Evolutionary conservation across 2,113 vertebrate species (phyloP).

Genomic region (Malurus alboscapulatus): DNA sequence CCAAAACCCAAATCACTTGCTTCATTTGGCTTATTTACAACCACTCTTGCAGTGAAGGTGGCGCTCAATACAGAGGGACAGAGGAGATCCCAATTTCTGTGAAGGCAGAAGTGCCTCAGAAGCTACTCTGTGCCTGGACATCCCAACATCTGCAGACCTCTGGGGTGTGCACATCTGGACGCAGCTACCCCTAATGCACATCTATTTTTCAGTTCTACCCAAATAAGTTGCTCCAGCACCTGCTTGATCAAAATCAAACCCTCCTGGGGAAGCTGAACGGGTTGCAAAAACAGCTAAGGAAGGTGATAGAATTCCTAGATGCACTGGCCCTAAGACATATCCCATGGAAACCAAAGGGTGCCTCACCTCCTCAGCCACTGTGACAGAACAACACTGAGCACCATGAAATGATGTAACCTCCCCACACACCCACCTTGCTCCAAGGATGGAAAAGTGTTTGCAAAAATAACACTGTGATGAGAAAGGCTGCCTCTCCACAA

Average conservation of each 20-base stretch:
- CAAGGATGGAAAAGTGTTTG: not conserved
- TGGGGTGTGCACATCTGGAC: not conserved
- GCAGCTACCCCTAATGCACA: constrained; percentile 26
- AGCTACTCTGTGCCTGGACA: not conserved
- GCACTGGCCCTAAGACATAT: not conserved
- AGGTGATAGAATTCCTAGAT: not conserved
- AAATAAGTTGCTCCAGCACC: not conserved
- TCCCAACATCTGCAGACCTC: not conserved
- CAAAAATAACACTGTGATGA: not conserved
- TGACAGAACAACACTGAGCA: not conserved
- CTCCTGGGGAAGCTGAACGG: not conserved
- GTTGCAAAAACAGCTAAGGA: not conserved
- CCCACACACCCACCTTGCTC: not conserved
- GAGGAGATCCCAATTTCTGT: not conserved
- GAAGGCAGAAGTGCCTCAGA: not conserved
- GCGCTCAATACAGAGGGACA: not conserved
- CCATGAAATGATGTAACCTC: rapidly evolving
- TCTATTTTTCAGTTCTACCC: not conserved
- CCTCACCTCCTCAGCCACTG: not conserved
- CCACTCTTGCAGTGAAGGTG: not conserved
- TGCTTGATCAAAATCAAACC: not conserved
- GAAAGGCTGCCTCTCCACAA: not conserved
- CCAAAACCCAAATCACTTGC: not conserved
- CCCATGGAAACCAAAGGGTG: not conserved
- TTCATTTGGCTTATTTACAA: not conserved